Base-by-base conservation (phyloP, 2,888 invertebrate genomes). In the Acronicta psi region DNA sequence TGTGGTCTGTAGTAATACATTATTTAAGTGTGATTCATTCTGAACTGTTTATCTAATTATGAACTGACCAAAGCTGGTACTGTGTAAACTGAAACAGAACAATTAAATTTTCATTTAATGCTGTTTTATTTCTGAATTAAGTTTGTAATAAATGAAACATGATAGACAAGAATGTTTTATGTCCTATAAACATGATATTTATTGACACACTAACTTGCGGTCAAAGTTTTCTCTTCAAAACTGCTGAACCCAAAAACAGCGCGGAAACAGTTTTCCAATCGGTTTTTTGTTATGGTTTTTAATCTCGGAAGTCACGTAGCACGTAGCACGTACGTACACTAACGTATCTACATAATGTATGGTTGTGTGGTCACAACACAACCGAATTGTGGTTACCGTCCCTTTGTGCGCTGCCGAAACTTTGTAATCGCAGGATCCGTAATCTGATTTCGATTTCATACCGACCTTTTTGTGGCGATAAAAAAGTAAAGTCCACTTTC, bases 401-500 rank as follows among this genome's bases (percentile, higher is more conserved):
- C 79, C 85, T 87, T 86, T 84, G 82, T 79, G 68, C 75, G 65
- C 74, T 61, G 77, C 85, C 83, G 80, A 86, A 93, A 92, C 89
- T 93, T 91, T 82, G 80, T 88, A 89, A 91, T 89, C 87, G 84
- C 87, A 83, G 86, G 86, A 84, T 81, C 82, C 80, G 79, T 91
- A 90, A 91, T 91, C 91, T 85, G 87, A 88, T 90, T 91, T 89
- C 89, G 87, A 90, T 91, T 88, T 86, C 86, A 85, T 84, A 82
- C 86, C 79, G 77, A 79, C 84, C 88, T 90, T 90, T 92, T 91
- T 92, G 89, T 83, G 82, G 81, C 76, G 67, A 75, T 86, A 90
- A 91, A 90, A 89, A 91, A 89, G 82, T 83, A 80, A 85, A 84
- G 81, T 81, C 83, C 82, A 81, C 84, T 84, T 82, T 81, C 79